phyloP scores from a whole-genome alignment of 2,888 invertebrate species.

The Mythimna lalbum region DNA sequence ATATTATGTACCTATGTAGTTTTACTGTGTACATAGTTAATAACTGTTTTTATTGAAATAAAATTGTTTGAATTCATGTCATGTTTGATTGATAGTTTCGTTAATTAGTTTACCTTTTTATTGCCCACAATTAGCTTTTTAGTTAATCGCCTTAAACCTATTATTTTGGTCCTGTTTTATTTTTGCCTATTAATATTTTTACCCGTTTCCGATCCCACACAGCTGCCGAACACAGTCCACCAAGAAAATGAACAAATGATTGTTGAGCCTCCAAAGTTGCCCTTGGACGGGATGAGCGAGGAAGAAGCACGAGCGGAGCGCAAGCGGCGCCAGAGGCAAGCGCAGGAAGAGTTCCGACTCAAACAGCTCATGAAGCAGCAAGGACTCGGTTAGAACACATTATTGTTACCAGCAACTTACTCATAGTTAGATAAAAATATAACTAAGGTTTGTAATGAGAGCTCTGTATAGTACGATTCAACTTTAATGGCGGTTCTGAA shows the following conservation, averaged over 20 bases:
- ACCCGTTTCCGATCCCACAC: constrained; percentile 19
- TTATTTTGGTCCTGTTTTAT: neutral
- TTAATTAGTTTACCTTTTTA: constrained; percentile 48
- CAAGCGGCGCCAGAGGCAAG: constrained; percentile 82
- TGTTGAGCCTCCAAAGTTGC: constrained; percentile 54
- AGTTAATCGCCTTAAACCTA: neutral
- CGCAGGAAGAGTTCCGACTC: constrained; percentile 86
- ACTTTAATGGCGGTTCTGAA: neutral
- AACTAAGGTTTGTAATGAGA: neutral
- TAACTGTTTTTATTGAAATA: constrained; percentile 82
- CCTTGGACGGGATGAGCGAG: constrained; percentile 69
- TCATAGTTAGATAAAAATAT: neutral
- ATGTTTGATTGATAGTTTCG: constrained; percentile 79
- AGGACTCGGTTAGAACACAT: constrained; percentile 74
- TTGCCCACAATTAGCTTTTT: neutral
- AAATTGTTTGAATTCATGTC: constrained; percentile 77
- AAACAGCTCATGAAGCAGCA: constrained; percentile 80
- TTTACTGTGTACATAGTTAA: constrained; percentile 65
- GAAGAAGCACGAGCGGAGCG: constrained; percentile 86
- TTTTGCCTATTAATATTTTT: constrained; percentile 15
- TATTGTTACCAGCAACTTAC: constrained; percentile 24
- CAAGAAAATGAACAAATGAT: constrained; percentile 35
- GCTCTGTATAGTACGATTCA: neutral
- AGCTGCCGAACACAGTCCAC: constrained; percentile 11
- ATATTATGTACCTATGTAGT: constrained; percentile 68